These are phyloP conservation scores for Mallateleia sp. DNA, from an alignment of 2,888 invertebrate species.

Conservation along the genomic window DNA sequence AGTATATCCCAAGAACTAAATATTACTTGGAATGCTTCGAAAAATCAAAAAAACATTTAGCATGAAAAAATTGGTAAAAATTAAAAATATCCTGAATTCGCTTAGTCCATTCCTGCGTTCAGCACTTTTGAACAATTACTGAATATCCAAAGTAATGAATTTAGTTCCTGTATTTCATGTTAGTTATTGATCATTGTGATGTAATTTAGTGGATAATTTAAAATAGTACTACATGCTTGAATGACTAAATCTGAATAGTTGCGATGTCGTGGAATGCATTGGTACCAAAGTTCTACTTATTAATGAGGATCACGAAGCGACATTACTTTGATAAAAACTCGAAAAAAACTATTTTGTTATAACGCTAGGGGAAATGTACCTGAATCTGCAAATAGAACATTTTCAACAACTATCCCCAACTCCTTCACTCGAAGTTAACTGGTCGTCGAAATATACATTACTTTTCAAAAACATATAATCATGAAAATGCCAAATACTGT, in stretches of 20 bases:
- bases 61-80: neutral
- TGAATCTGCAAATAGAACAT: too few species aligned
- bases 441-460: neutral
- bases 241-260: neutral
- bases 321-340: too few species aligned
- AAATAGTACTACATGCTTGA: conserved; percentile 7
- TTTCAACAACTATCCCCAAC: conserved; percentile 24
- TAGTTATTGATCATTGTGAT: conserved; percentile 31
- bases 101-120: conserved; percentile 51
- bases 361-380: too few species aligned
- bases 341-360: too few species aligned
- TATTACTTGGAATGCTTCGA: conserved; percentile 30
- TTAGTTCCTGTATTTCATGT: conserved; percentile 67
- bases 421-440: conserved; percentile 8
- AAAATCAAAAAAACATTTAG: conserved; percentile 7
- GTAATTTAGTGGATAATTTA: conserved; percentile 9
- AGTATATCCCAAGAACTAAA: conserved; percentile 72
- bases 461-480: too few species aligned
- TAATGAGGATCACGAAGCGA: too few species aligned
- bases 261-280: too few species aligned
- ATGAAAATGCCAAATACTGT: too few species aligned
- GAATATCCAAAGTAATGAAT: conserved; percentile 63
- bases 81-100: conserved; percentile 47
- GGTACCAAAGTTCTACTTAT: too few species aligned
- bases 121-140: too few species aligned